Base-by-base conservation (phyloP, 2,888 invertebrate species). In the Mimas tiliae region DNA sequence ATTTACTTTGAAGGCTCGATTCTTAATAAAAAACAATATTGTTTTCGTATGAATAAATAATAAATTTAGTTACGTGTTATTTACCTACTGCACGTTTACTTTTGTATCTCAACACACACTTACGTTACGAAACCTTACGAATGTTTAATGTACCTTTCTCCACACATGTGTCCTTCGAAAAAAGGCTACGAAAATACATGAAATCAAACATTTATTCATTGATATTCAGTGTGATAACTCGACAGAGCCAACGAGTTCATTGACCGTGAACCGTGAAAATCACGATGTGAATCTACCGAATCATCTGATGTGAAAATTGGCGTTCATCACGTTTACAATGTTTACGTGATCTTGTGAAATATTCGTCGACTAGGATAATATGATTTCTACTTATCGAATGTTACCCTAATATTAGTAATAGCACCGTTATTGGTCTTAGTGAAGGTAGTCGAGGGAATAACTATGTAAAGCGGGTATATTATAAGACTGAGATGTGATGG, bases 261-360 rank as follows among this genome's bases (percentile, higher is more conserved):
- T 81, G 80, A 80, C 79, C 74, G 63, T 63, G 68, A 72, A 78
- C 78, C 72, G 79, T 82, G 74, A 81, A 82, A 82, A 80, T 76
- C 69, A 75, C 14, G 14, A 34, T 72, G 70, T 70, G 67, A 74
- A 73, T 68, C 65, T 66, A 70, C 70, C 69, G 65, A 66, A 68
- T 69, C 68, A 73, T 73, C 70, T 72, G 74, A 74, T 74, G 72
- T 71, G 72, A 75, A 76, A 77, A 78, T 79, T 76, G 72, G 67
- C 67, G 72, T 70, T 69, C 73, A 75, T 77, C 74, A 68, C 73
- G 70, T 69, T 69, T 65, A 68, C 45, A 34, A 55, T 48, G 58
- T 65, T 65, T 47, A 19, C 47, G 38, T 58, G 55, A 38, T n/a
- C 7, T 47, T 14, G 48, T 16, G 33, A 34, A 65, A 55, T 65